Conservation (phyloP, 2,888 invertebrate genomes). For the Punctoribates punctum region DNA sequence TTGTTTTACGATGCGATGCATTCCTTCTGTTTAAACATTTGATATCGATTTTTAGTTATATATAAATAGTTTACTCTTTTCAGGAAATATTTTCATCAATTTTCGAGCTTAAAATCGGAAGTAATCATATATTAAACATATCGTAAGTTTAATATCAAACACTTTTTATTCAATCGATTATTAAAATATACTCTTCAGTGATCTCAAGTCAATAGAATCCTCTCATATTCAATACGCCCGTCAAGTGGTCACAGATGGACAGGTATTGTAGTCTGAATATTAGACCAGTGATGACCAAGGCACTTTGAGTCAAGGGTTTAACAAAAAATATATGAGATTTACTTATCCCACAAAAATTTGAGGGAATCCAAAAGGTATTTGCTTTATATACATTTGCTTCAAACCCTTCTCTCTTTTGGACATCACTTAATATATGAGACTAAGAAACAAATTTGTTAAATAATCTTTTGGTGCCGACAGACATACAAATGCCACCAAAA, state of each 20-base stretch:
- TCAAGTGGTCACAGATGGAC: constrained; percentile 79
- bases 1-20: no score
- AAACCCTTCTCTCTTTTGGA: no score
- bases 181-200: not conserved
- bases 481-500: constrained; percentile 5
- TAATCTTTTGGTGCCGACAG: not conserved
- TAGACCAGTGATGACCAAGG: no score
- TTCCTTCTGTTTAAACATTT: no score
- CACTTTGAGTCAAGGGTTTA: no score
- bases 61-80: constrained; percentile 37
- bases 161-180: not conserved
- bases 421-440: no score
- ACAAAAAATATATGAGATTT: no score
- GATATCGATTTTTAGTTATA: not conserved
- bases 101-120: constrained; percentile 52
- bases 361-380: no score
- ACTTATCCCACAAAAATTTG: no score
- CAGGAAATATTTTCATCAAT: constrained; percentile 51
- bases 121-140: constrained; percentile 49
- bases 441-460: no score
- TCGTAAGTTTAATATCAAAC: constrained; percentile 7
- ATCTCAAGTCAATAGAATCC: constrained; percentile 44
- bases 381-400: constrained; percentile 29
- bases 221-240: constrained; percentile 52
- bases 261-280: no score